Percentiles rank a stretch among this genome's conserved stretches.
Conservation (phyloP, 2,797 vertebrate species). For the Otolemur crassicaudatus region DNA sequence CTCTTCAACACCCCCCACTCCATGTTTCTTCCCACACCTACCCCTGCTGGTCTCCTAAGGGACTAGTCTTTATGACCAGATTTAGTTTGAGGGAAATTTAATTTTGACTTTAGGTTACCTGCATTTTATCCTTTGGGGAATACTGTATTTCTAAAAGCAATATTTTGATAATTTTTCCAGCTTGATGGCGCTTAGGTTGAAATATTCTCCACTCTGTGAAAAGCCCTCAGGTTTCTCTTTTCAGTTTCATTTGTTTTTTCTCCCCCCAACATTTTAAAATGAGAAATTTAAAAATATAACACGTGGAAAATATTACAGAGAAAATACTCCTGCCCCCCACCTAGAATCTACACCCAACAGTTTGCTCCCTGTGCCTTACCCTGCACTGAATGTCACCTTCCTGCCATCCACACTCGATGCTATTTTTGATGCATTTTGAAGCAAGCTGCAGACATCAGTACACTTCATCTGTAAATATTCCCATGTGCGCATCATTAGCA, state of each 20-base stretch:
- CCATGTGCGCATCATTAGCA: background rate
- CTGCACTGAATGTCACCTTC: background rate
- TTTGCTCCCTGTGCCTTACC: background rate
- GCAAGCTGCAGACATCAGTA: background rate
- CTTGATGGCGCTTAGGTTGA: background rate
- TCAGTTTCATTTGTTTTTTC: background rate
- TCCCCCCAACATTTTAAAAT: background rate
- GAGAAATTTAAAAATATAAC: background rate
- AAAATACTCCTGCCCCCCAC: background rate
- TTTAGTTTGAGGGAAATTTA: background rate
- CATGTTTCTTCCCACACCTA: background rate
- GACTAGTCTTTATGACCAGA: background rate
- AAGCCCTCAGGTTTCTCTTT: background rate
- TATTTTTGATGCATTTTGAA: conserved; percentile 20
- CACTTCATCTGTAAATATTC: background rate
- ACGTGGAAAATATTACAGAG: background rate
- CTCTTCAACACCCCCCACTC: background rate
- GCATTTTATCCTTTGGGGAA: background rate
- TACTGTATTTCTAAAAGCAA: background rate
- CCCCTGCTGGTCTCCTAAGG: background rate
- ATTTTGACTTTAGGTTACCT: background rate
- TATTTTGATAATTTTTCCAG: background rate
- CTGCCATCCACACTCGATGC: background rate
- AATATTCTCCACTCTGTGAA: background rate
- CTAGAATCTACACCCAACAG: background rate